A percentile compares a stretch with the other conserved stretches of the same genome.
phyloP scores from a whole-genome alignment of 2,797 vertebrate genomes.

The Cryptoblepharus egeriae region DNA sequence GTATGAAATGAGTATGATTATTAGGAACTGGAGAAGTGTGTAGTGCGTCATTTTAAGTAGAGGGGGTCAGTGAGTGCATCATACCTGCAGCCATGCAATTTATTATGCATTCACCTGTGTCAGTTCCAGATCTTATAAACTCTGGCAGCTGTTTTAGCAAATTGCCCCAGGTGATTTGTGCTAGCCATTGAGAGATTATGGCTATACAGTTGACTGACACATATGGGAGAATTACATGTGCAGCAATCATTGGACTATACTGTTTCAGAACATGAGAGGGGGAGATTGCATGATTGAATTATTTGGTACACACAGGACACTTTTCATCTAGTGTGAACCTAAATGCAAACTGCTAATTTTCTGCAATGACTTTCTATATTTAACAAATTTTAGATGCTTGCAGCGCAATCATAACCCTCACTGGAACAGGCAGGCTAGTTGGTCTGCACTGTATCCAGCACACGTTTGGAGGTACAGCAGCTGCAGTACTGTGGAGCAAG shows the following conservation, averaged over 20 bases:
- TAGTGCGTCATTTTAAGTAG: not conserved
- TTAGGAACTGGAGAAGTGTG: not conserved
- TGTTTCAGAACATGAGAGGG: not conserved
- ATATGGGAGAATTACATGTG: not conserved
- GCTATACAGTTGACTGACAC: not conserved
- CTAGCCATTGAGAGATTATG: not conserved
- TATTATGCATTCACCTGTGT: not conserved
- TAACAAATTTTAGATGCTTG: no score
- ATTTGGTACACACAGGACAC: no score
- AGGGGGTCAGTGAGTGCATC: not conserved
- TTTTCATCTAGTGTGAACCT: no score
- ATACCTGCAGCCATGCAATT: fast-evolving
- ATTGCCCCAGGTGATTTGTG: not conserved
- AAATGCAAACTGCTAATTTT: no score
- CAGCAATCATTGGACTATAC: not conserved
- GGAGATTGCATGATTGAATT: not conserved
- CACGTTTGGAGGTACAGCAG: no score
- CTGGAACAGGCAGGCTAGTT: no score
- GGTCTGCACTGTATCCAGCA: no score
- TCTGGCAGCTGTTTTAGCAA: conserved; percentile 9
- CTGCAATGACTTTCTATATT: no score
- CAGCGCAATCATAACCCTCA: no score
- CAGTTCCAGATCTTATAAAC: not conserved
- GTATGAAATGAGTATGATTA: not conserved
- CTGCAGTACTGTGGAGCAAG: no score